Evolutionary conservation across 2,113 vertebrate genomes (phyloP).

Genomic region (Vireo altiloquus): DNA sequence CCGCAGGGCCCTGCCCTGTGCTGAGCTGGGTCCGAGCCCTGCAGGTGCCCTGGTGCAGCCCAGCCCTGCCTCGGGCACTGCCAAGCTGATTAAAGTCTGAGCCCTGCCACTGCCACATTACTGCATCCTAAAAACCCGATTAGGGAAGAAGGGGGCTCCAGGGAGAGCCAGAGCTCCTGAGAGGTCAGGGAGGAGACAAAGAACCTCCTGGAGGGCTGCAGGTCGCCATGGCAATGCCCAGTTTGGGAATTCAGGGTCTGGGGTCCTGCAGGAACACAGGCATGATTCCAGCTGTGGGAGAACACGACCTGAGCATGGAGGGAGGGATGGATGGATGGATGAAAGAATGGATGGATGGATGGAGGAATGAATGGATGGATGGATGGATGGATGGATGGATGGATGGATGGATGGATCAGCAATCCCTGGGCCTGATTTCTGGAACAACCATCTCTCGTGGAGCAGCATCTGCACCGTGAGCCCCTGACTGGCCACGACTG

Average conservation of each 20-base stretch:
- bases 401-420: neutral
- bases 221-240: neutral
- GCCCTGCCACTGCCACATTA: slow-evolving; percentile 79
- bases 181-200: slow-evolving; percentile 62
- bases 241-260: neutral
- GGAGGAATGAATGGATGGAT: neutral
- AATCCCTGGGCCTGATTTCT: neutral
- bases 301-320: neutral
- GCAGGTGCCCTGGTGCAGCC: neutral
- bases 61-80: neutral
- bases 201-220: neutral
- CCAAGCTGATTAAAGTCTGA: slow-evolving; percentile 80
- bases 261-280: neutral
- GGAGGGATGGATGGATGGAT: neutral
- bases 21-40: neutral
- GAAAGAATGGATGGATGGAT: neutral
- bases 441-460: neutral
- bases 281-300: neutral
- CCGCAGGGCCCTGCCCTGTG: neutral
- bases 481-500: neutral
- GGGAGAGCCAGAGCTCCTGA: slow-evolving; percentile 38
- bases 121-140: slow-evolving; percentile 76
- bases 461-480: neutral
- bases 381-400: neutral
- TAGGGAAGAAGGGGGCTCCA: slow-evolving; percentile 66